These are phyloP conservation scores for pig (Sus scrofa) DNA, from an alignment of 2,113 vertebrate genomes.

Conservation along the genomic window T2T-Sscrofa CM000814.6:61861501-61862000, in stretches of 20 bases:
- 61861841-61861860: no score
- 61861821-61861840: no score
- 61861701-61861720: neutral
- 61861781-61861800: no score
- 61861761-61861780: no score
- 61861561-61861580: neutral
- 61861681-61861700: neutral
- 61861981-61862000: no score
- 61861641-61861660: neutral
- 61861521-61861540: neutral
- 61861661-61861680: neutral
- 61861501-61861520: neutral
- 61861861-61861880: no score
- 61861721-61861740: neutral
- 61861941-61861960: no score
- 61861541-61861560: neutral
- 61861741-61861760: neutral
- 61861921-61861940: no score
- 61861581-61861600: neutral
- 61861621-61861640: neutral
- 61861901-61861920: no score
- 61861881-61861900: no score
- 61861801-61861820: no score
- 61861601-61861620: neutral
- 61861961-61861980: no score